Evolutionary conservation across 30 jellyfish, hydroid and myxozoan genomes (phyloP).

Genomic region (Aurelia coerulea): DNA sequence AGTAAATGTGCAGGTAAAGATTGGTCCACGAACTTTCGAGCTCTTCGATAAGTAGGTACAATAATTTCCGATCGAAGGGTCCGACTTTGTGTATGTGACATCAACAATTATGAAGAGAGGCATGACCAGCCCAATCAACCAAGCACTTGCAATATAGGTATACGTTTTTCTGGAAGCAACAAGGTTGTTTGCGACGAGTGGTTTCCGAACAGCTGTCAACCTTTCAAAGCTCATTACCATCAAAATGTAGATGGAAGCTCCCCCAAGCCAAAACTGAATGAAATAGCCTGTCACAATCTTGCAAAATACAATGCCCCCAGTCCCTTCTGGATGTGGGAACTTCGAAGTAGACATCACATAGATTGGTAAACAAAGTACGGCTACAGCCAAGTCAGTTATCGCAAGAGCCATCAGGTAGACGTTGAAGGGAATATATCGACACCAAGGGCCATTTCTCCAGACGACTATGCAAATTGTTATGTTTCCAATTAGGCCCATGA

Average conservation of each 20-base stretch:
- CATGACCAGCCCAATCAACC: constrained; percentile 23
- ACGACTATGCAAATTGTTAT: constrained; percentile 56
- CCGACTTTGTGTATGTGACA: neutral
- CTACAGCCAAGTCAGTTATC: constrained; percentile 47
- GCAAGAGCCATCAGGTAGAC: constrained; percentile 71
- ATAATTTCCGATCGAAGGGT: constrained; percentile 54
- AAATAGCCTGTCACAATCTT: constrained; percentile 70
- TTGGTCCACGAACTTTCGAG: neutral
- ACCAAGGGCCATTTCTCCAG: constrained; percentile 26
- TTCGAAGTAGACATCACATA: constrained; percentile 63
- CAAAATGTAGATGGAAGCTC: constrained; percentile 70
- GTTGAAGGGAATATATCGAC: constrained; percentile 68
- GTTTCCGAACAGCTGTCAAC: constrained; percentile 58
- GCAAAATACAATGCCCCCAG: constrained; percentile 60
- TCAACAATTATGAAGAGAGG: constrained; percentile 74
- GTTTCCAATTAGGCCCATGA: constrained; percentile 76
- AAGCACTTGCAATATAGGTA: constrained; percentile 19
- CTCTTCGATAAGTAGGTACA: constrained; percentile 49
- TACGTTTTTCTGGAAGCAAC: neutral
- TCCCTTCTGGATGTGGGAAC: constrained; percentile 73
- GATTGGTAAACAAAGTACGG: constrained; percentile 62
- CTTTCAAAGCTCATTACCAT: constrained; percentile 82
- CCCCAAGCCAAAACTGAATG: constrained; percentile 72
- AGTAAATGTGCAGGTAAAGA: constrained; percentile 39
- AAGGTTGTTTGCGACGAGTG: constrained; percentile 21